Evolutionary conservation across 2,113 vertebrate genomes (phyloP).

Genomic region (Pycnonotus jocosus): DNA sequence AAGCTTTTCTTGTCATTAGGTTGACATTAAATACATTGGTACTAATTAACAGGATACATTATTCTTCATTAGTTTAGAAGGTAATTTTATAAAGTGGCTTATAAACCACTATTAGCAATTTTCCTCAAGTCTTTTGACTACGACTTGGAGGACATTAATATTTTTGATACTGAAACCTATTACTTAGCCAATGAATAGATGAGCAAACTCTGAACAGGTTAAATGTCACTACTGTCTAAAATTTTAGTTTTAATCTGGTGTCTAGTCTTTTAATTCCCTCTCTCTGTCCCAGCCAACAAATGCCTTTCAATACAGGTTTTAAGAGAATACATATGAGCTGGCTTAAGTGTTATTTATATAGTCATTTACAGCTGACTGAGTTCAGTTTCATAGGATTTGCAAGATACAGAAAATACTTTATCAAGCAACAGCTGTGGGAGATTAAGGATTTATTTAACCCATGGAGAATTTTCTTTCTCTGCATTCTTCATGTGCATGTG

Average conservation of each 20-base stretch:
- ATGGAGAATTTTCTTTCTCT: slow-evolving; percentile 12
- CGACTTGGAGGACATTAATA: background rate
- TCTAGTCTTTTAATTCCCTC: slow-evolving; percentile 14
- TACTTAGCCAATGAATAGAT: background rate
- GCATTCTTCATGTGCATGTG: background rate
- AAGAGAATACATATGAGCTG: background rate
- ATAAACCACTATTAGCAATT: background rate
- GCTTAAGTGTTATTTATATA: slow-evolving; percentile 29
- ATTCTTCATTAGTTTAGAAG: background rate
- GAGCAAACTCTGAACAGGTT: background rate
- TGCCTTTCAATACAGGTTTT: background rate
- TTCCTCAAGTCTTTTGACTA: background rate
- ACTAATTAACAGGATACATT: background rate
- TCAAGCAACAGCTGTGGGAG: background rate
- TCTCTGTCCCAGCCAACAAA: background rate
- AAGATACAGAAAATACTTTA: slow-evolving; percentile 3
- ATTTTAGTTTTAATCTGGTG: slow-evolving; percentile 17
- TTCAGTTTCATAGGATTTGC: slow-evolving; percentile 26
- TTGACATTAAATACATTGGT: background rate
- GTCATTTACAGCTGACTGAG: slow-evolving; percentile 13
- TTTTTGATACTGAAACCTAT: background rate
- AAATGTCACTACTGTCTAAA: background rate
- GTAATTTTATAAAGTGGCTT: background rate
- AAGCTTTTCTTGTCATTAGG: background rate
- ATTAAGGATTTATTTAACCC: slow-evolving; percentile 25